Evolutionary conservation across 1,140 invertebrate species (phyloP).

Genomic region (Drosophila kurseongensis): DNA sequence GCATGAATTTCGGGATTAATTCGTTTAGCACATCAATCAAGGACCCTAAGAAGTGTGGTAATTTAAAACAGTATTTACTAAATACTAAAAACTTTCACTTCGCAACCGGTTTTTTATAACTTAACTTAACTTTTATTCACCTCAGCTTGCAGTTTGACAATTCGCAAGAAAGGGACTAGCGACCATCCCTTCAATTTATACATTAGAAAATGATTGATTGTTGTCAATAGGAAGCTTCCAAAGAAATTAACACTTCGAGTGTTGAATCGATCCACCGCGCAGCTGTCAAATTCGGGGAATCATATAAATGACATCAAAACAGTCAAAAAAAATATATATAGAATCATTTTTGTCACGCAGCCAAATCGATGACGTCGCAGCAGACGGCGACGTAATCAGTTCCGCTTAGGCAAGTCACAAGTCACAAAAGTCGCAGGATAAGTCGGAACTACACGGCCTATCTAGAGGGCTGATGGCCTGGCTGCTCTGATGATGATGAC

Average conservation of each 20-base stretch:
- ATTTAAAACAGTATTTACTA: too few relatives aligned
- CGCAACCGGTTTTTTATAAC: neutral
- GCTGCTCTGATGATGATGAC: slow-evolving; percentile 66
- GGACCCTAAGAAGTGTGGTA: too few relatives aligned
- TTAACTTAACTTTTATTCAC: slow-evolving; percentile 11
- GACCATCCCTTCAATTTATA: slow-evolving; percentile 1
- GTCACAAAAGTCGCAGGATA: slow-evolving; percentile 51
- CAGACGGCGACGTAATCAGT: slow-evolving; percentile 76
- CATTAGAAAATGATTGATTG: slow-evolving; percentile 63
- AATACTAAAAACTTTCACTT: too few relatives aligned
- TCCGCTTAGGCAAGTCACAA: slow-evolving; percentile 75
- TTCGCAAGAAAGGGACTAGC: neutral
- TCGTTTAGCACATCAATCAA: too few relatives aligned
- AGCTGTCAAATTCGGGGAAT: slow-evolving; percentile 70
- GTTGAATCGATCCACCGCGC: slow-evolving; percentile 53
- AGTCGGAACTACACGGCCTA: slow-evolving; percentile 64
- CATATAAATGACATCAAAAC: slow-evolving; percentile 74
- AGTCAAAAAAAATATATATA: slow-evolving; percentile 29
- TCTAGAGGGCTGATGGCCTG: slow-evolving; percentile 30
- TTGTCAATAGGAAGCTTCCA: slow-evolving; percentile 42
- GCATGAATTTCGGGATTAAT: too few relatives aligned
- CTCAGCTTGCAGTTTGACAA: neutral
- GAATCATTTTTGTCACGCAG: slow-evolving; percentile 74
- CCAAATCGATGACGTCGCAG: slow-evolving; percentile 59
- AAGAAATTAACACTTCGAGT: slow-evolving; percentile 65